Percentiles rank a stretch among this genome's conserved stretches.
Evolutionary conservation across 2,113 vertebrate species (phyloP).

Genomic region (Athene noctua): DNA sequence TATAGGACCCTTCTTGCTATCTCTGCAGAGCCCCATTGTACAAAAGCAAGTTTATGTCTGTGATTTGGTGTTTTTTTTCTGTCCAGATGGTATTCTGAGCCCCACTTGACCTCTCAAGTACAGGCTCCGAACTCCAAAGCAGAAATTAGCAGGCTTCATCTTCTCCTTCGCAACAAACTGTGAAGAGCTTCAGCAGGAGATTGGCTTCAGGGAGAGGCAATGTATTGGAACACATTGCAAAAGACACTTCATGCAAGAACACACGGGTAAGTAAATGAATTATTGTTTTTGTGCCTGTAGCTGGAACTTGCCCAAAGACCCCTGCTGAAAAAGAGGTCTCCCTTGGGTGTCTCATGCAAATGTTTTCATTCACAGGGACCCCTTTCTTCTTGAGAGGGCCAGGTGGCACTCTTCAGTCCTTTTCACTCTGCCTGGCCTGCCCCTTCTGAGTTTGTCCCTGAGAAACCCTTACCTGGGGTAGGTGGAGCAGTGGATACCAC

Average conservation of each 20-base stretch:
- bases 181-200: slow-evolving; percentile 42
- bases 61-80: not conserved
- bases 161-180: not conserved
- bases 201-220: slow-evolving; percentile 48
- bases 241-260: not conserved
- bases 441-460: not conserved
- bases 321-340: not conserved
- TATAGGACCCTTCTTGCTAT: not conserved
- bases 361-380: not conserved
- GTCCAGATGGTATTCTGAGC: slow-evolving; percentile 22
- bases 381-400: not conserved
- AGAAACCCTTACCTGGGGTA: not conserved
- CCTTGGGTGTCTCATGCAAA: not conserved
- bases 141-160: not conserved
- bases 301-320: not conserved
- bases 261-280: not conserved
- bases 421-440: not conserved
- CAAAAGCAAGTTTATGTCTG: not conserved
- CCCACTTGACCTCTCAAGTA: not conserved
- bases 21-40: not conserved
- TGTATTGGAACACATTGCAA: not conserved
- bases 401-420: not conserved
- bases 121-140: not conserved
- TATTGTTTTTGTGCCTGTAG: not conserved
- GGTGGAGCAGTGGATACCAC: not conserved